These are phyloP conservation scores for Apus apus DNA, from an alignment of 2,113 vertebrate species.

Conservation along the genomic window DNA sequence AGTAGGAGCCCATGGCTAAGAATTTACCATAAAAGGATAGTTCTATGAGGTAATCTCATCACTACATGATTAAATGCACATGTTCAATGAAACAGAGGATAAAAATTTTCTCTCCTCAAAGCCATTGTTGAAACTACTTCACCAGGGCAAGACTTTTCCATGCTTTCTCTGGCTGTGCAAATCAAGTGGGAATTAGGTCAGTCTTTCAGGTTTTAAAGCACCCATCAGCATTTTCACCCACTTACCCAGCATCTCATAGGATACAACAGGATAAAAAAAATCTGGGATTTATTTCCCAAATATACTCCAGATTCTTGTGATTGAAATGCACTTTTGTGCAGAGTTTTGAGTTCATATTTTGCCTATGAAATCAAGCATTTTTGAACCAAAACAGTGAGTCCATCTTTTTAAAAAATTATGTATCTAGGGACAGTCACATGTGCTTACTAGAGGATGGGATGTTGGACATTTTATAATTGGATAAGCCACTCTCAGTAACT, in stretches of 20 bases:
- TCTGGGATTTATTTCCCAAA: background rate
- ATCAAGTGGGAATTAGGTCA: background rate
- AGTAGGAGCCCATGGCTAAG: background rate
- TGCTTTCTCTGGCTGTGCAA: background rate
- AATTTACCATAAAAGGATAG: background rate
- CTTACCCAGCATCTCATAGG: background rate
- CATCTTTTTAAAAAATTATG: background rate
- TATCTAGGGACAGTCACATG: background rate
- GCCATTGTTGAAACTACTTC: background rate
- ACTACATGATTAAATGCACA: background rate
- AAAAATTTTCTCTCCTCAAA: background rate
- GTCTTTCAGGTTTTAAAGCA: background rate
- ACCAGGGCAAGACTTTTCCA: background rate
- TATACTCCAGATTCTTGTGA: background rate
- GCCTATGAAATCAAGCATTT: background rate
- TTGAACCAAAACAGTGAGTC: background rate
- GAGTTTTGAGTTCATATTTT: background rate
- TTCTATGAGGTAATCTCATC: background rate
- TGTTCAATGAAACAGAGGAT: background rate
- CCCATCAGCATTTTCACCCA: fast-evolving
- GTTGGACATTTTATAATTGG: background rate
- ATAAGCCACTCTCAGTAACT: background rate
- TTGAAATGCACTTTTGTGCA: background rate
- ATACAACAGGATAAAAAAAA: background rate
- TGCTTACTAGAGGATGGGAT: background rate